Percentiles rank a stretch among this genome's conserved stretches.
Evolutionary conservation across 2,888 invertebrate genomes (phyloP).

Genomic region (Axea sp.): DNA sequence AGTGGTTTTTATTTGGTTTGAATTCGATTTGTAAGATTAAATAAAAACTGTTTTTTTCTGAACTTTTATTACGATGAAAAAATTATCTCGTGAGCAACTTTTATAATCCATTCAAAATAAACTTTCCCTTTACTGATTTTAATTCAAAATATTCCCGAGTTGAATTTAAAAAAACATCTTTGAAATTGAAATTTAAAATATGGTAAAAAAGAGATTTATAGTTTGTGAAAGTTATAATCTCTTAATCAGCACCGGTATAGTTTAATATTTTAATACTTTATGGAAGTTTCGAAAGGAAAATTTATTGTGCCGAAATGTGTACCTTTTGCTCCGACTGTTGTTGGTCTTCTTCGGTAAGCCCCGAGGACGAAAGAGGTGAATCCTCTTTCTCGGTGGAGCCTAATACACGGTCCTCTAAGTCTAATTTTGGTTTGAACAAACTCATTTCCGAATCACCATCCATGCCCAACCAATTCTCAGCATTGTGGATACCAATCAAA

Average conservation of each 20-base stretch:
- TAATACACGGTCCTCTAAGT: slow-evolving; percentile 83
- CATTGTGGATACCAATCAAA: slow-evolving; percentile 94
- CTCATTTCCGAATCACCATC: slow-evolving; percentile 92
- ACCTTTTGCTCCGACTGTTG: slow-evolving; percentile 69
- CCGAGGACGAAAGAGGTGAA: slow-evolving; percentile 82
- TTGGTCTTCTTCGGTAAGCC: slow-evolving; percentile 77
- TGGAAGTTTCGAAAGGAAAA: slow-evolving; percentile 16
- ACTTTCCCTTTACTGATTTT: slow-evolving; percentile 26
- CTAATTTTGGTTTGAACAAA: slow-evolving; percentile 88
- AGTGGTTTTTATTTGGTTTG: no score
- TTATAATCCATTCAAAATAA: slow-evolving; percentile 8
- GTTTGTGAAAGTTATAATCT: slow-evolving; percentile 39
- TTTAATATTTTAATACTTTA: no score
- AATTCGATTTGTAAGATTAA: no score
- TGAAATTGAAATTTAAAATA: slow-evolving; percentile 28
- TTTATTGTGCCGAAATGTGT: slow-evolving; percentile 5
- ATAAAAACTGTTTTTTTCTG: no score
- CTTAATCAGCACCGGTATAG: no score
- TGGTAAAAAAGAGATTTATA: slow-evolving; percentile 5
- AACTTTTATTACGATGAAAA: no score
- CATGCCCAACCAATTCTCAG: slow-evolving; percentile 95
- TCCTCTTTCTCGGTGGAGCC: slow-evolving; percentile 82
- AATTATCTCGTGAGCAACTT: no score
- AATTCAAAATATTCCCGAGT: slow-evolving; percentile 25
- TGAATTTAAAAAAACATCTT: slow-evolving; percentile 31